phyloP scores from a whole-genome alignment of 2,888 invertebrate species.

The Drosophila tripunctata region DNA sequence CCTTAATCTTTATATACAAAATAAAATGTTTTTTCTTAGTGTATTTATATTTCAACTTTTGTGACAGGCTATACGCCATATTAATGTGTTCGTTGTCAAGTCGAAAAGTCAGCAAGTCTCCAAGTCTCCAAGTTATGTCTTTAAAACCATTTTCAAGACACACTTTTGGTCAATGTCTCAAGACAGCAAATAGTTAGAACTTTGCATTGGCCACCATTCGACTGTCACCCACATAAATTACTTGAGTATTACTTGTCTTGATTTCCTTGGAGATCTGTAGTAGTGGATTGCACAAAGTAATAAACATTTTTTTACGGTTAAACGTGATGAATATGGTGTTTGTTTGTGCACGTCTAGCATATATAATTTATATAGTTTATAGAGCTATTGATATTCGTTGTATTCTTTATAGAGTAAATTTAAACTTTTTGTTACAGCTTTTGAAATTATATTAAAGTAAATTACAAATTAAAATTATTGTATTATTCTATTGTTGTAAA shows the following conservation, averaged over 20 bases:
- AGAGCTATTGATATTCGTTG: not conserved
- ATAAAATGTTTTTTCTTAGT: not conserved
- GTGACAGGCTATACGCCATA: conserved; percentile 21
- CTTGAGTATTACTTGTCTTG: conserved; percentile 19
- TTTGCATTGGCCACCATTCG: conserved; percentile 32
- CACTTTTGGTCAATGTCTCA: conserved; percentile 42
- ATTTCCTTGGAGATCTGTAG: conserved; percentile 18
- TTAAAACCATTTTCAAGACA: conserved; percentile 48
- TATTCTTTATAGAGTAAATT: not conserved
- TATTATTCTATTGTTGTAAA: no score
- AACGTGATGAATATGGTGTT: not conserved
- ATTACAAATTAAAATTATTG: no score
- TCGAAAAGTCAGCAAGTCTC: not conserved
- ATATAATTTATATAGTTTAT: no score
- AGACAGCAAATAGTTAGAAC: conserved; percentile 7
- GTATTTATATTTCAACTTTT: conserved; percentile 18
- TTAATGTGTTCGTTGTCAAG: conserved; percentile 10
- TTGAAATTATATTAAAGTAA: no score
- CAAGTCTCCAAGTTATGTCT: conserved; percentile 2
- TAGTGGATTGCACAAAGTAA: conserved; percentile 24
- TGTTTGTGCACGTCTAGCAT: not conserved
- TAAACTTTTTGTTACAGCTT: no score
- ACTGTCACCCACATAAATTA: conserved; percentile 68
- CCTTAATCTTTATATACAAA: not conserved
- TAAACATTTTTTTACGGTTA: conserved; percentile 6